Evolutionary conservation across 2,888 invertebrate genomes (phyloP).

Genomic region (Cabera pusaria): DNA sequence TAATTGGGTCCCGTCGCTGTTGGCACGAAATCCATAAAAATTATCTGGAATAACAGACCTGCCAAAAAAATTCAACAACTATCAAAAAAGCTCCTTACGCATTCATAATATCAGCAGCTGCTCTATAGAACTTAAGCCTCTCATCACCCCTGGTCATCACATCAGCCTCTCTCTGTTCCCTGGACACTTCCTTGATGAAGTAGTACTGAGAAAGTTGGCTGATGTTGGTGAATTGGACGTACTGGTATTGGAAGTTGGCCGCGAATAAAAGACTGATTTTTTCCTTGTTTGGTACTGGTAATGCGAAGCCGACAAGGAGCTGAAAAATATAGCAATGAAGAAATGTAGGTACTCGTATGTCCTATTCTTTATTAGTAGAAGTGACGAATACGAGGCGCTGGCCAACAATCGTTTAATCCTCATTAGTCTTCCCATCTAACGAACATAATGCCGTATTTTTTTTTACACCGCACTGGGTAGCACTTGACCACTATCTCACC

Average conservation of each 20-base stretch:
- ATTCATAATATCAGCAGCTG: conserved; percentile 18
- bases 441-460: too few relatives aligned
- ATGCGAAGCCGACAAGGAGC: conserved; percentile 84
- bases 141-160: conserved; percentile 52
- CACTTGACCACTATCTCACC: too few relatives aligned
- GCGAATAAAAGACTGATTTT: conserved; percentile 79
- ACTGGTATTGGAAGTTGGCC: conserved; percentile 87
- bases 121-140: conserved; percentile 58
- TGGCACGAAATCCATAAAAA: too few relatives aligned
- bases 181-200: conserved; percentile 60
- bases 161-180: conserved; percentile 59
- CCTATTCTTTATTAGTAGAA: too few relatives aligned
- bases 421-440: too few relatives aligned
- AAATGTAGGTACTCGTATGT: too few relatives aligned
- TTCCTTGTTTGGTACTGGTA: conserved; percentile 81
- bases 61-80: not conserved
- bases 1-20: too few relatives aligned
- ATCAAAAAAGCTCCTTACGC: conserved; percentile 8
- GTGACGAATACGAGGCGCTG: too few relatives aligned
- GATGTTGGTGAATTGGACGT: conserved; percentile 77
- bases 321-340: too few relatives aligned
- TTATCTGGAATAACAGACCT: too few relatives aligned
- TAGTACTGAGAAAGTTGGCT: conserved; percentile 75
- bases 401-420: too few relatives aligned
- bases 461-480: too few relatives aligned